Evolutionary conservation across 2,797 vertebrate genomes (phyloP).

Genomic region (Falco cherrug): DNA sequence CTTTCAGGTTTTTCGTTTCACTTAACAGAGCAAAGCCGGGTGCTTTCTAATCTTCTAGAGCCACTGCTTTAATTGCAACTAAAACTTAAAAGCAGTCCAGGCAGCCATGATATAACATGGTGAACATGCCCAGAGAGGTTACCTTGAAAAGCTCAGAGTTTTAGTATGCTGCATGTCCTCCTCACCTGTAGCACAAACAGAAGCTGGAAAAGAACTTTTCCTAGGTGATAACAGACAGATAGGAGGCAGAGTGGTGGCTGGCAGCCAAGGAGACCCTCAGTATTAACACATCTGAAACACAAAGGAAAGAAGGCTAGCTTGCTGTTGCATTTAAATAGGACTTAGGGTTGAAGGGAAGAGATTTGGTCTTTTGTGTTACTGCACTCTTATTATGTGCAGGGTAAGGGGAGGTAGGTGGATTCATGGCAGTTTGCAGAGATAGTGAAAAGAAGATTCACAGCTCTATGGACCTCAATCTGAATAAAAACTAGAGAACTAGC

Average conservation of each 20-base stretch:
- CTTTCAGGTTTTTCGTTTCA: conserved; percentile 19
- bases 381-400: background rate
- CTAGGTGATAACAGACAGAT: background rate
- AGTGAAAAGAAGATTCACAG: background rate
- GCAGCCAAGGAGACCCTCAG: background rate
- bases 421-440: background rate
- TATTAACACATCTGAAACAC: background rate
- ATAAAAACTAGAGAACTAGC: background rate
- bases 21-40: background rate
- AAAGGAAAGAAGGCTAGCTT: background rate
- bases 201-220: background rate
- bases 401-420: background rate
- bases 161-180: background rate
- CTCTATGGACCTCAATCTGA: background rate
- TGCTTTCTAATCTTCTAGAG: background rate
- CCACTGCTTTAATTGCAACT: conserved; percentile 41
- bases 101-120: background rate
- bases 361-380: background rate
- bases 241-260: background rate
- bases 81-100: conserved; percentile 22
- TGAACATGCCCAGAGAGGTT: background rate
- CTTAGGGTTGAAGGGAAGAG: background rate
- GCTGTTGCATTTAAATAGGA: background rate
- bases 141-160: background rate
- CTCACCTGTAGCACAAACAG: background rate